Percentiles rank a stretch among this genome's conserved stretches.
Evolutionary conservation across 2,797 vertebrate species (phyloP).

Genomic region (Trichosurus vulpecula): DNA sequence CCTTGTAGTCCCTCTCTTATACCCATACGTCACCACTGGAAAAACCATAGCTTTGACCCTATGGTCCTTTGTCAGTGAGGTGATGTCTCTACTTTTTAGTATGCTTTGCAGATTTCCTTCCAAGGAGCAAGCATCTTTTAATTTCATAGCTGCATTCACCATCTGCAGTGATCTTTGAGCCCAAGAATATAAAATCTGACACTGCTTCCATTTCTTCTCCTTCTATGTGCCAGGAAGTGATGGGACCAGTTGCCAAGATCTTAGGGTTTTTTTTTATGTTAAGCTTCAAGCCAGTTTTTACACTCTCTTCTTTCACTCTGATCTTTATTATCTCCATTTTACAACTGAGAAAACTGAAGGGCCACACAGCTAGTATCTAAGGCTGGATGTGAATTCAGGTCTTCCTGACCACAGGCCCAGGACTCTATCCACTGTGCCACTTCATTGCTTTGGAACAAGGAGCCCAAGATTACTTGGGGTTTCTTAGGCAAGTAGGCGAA

Average conservation of each 20-base stretch:
- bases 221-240: neutral
- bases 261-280: neutral
- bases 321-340: neutral
- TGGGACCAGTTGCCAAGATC: neutral
- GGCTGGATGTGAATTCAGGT: neutral
- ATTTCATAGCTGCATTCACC: neutral
- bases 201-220: neutral
- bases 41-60: neutral
- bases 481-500: neutral
- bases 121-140: neutral
- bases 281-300: neutral
- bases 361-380: neutral
- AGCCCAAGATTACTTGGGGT: neutral
- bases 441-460: neutral
- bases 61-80: neutral
- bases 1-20: neutral
- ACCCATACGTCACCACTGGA: neutral
- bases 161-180: neutral
- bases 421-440: neutral
- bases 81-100: neutral
- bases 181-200: conserved; percentile 7
- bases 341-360: neutral
- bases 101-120: neutral
- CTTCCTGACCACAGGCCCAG: neutral
- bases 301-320: neutral